Evolutionary conservation across 2,113 vertebrate species (phyloP), one percentile per base, ranked within the genome.

Genomic region (Cebus imitator): DNA sequence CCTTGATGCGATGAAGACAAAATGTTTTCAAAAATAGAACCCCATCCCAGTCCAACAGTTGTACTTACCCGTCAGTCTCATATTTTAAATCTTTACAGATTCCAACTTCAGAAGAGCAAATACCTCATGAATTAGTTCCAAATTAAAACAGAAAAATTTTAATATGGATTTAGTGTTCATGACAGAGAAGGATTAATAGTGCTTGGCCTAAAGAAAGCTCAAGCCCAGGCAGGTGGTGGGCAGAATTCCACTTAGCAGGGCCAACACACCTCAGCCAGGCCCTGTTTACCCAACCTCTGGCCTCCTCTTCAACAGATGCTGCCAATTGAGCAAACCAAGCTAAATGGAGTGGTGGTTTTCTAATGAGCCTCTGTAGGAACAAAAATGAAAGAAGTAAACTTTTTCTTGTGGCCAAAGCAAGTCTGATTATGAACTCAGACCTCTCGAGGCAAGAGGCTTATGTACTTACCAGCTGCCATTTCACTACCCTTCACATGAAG

Each of bases 281-380:
- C 68, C 61, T 27, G 35, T 32, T 96, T 58, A 76, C 72, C 89
- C 88, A 64, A 6, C 2, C 68, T 66, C 79, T 81, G 97, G 95
- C 94, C 93, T 86, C 66, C 48, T 81, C 73, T 30, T 78, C 85
- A 52, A 12, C 13, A 75, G 52, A 32, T 48, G 2, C 66, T 86
- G 94, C 90, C 97, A 97, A 72, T 14, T 55, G 81, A 94, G 70
- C 72, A 32, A 94, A 55, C 20, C 0, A 1, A 82, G 91, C 80
- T 94, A 90, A 91, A 73, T 52, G 66, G 76, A 50, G 30, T 95
- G 96, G 70, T 84, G 12, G 87, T 96, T 93, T 96, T 93, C 97
- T 97, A 97, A 97, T 55, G 87, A 97, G 75, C 76, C 87, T 95
- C 45, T 92, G 76, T 82, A 75, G 66, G 52, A 93, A 95, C 16